Percentiles rank a stretch among this genome's conserved stretches.
These are phyloP conservation scores for Bombus superbus DNA, from an alignment of 1,140 invertebrate genomes.

Conservation along the genomic window DNA sequence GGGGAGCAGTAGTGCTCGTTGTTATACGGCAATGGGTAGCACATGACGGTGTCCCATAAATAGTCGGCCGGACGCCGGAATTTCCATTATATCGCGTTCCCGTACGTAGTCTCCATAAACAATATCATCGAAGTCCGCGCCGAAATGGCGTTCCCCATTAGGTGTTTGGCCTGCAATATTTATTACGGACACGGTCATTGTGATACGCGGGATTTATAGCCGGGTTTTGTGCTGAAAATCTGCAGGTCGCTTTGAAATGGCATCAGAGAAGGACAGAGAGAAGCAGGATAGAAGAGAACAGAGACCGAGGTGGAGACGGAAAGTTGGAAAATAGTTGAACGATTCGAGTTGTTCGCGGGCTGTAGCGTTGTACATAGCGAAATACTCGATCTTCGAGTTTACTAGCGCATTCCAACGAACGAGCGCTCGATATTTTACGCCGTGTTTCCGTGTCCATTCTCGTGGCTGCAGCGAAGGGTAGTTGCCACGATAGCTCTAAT, in stretches of 20 bases:
- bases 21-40: conserved; percentile 37
- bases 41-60: conserved; percentile 72
- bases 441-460: background rate
- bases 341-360: background rate
- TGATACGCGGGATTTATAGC: conserved; percentile 64
- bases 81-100: conserved; percentile 75
- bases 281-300: too few species aligned
- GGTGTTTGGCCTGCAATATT: conserved; percentile 68
- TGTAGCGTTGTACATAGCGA: background rate
- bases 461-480: background rate
- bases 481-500: conserved; percentile 17
- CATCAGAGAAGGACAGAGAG: too few species aligned
- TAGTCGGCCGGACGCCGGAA: conserved; percentile 69
- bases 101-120: conserved; percentile 71
- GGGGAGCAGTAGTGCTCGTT: background rate
- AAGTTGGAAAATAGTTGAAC: conserved; percentile 35
- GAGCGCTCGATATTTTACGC: background rate
- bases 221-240: conserved; percentile 51
- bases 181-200: conserved; percentile 69
- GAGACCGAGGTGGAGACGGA: background rate
- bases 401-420: background rate
- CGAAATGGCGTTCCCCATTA: conserved; percentile 68
- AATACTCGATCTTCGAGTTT: background rate
- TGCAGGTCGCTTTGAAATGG: background rate
- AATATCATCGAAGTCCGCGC: conserved; percentile 72